Evolutionary conservation across 2,113 vertebrate genomes (phyloP).

Genomic region (Ammospiza caudacuta): DNA sequence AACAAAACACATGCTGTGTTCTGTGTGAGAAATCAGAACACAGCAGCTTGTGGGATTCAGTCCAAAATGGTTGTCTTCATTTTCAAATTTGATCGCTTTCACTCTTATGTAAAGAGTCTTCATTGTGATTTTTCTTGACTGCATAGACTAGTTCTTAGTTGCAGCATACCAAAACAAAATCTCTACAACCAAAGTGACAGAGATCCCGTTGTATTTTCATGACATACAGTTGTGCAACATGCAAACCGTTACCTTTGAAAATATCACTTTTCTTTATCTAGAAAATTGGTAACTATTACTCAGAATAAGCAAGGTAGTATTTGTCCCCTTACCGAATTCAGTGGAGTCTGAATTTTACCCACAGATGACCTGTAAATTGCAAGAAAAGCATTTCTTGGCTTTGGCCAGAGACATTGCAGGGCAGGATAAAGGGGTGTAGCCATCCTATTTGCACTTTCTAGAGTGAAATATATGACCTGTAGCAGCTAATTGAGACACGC

Average conservation of each 20-base stretch:
- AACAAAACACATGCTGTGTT: neutral
- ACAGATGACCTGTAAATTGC: neutral
- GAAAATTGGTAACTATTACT: neutral
- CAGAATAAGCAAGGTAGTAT: neutral
- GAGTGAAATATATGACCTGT: neutral
- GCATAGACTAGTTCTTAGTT: neutral
- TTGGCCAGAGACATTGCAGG: neutral
- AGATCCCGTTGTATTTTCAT: neutral
- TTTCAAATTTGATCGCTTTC: neutral
- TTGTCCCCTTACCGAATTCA: neutral
- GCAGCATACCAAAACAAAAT: neutral
- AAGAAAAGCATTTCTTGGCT: neutral
- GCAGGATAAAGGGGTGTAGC: rapidly evolving
- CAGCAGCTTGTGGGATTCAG: neutral
- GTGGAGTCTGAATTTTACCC: neutral
- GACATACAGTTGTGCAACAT: neutral
- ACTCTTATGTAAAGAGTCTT: neutral
- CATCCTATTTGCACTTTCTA: too few species aligned
- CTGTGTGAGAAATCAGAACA: neutral
- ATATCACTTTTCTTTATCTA: neutral
- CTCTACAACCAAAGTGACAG: neutral
- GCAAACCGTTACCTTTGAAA: neutral
- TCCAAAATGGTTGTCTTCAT: neutral
- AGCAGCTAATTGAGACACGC: neutral
- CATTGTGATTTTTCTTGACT: neutral